Evolutionary conservation across 1,140 invertebrate species (phyloP), one percentile per base, ranked within the genome.

Genomic region (Plodia interpunctella): DNA sequence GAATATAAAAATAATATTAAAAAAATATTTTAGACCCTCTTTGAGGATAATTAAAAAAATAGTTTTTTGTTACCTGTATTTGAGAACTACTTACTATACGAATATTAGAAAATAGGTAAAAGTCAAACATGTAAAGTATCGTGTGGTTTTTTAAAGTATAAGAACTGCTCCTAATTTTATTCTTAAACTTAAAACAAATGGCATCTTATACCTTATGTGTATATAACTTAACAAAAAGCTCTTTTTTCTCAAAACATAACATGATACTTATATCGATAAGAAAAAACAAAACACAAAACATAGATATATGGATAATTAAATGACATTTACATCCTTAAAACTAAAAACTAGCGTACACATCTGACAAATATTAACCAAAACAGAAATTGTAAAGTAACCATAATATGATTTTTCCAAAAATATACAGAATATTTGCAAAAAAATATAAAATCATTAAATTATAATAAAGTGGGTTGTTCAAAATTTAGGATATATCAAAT

Each of bases 291-390:
- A 44, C n/a, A 44, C 13, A 44, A 15, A 17, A 1, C 13, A 35
- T 13, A 3, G 4, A 35, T 2, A 13, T 35, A 35, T 60, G 51
- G 60, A 25, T 49, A 55, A 57, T 19, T 51, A 52, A 49, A 63
- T 44, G 55, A 53, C 62, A 55, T 59, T 52, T 57, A 59, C 53
- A 44, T 55, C 25, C 6, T 44, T 44, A 15, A 44, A 44, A 44
- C 13, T 15, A n/a, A 44, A 44, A 44, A 44, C 13, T 38, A 11
- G 35, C 11, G 35, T 13, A 9, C 35, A 38, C 35, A 38, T 38
- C n/a, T 17, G 13, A 15, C 2, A 15, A 35, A 35, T 5, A 35
- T 35, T 35, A 25, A 25, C 21, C 30, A 32, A 32, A 32, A n/a
- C n/a, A n/a, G n/a, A n/a, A n/a, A n/a, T n/a, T n/a, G n/a, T n/a